A percentile compares a stretch with the other conserved stretches of the same genome.
phyloP scores from a whole-genome alignment of 2,797 vertebrate genomes.

The Poecilia velifera region DNA sequence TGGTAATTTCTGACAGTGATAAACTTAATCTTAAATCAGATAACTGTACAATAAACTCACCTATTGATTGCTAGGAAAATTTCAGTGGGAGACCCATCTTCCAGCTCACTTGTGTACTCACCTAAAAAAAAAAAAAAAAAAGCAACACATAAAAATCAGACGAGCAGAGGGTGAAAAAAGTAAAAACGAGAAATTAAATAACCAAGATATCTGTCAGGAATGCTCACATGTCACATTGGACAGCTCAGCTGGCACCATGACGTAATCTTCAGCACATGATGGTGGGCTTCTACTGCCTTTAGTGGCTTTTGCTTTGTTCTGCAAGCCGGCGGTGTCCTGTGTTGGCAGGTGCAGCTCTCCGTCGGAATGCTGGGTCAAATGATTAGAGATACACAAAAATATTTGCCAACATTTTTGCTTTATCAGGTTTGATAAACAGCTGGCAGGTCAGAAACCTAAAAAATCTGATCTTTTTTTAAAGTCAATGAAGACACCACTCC shows the following conservation, averaged over 20 bases:
- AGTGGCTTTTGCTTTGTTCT: slow-evolving; percentile 81
- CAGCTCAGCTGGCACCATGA: slow-evolving; percentile 92
- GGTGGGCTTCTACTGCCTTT: slow-evolving; percentile 84
- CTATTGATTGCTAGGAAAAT: slow-evolving; percentile 90
- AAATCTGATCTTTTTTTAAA: background rate
- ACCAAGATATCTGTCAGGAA: background rate
- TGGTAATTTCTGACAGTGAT: background rate
- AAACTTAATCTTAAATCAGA: background rate
- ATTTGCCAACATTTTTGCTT: background rate
- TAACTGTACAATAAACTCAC: slow-evolving; percentile 75
- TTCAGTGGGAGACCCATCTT: slow-evolving; percentile 80
- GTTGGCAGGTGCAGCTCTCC: slow-evolving; percentile 85
- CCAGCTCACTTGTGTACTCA: slow-evolving; percentile 82
- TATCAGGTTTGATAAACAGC: background rate
- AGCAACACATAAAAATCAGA: slow-evolving; percentile 24
- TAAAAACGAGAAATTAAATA: background rate
- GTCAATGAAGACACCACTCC: background rate
- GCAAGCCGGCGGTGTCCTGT: slow-evolving; percentile 76
- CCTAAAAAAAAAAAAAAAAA: slow-evolving; percentile 69
- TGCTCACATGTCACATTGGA: slow-evolving; percentile 78
- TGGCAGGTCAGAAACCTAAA: background rate
- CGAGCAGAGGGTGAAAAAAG: background rate
- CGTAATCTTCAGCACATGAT: slow-evolving; percentile 90
- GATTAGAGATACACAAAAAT: background rate
- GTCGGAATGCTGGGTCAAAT: slow-evolving; percentile 80